Evolutionary conservation across 37 sponge, comb jelly and placozoan species (phyloP).

Genomic region (Halichondria panicea): DNA sequence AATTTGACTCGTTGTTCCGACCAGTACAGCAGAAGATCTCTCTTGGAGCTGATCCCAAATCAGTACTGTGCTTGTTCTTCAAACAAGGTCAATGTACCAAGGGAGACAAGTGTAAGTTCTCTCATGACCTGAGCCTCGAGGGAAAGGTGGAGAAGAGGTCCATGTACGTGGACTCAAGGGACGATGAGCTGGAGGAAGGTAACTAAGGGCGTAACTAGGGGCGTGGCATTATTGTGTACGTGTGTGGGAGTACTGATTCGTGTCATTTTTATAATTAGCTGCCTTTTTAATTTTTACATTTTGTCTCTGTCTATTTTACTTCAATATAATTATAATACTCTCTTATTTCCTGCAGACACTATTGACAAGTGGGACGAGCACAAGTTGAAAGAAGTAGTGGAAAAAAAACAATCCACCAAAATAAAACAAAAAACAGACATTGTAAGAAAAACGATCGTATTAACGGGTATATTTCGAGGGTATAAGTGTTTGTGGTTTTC

Average conservation of each 20-base stretch:
- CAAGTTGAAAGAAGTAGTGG: slow-evolving; percentile 89
- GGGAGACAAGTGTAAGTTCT: slow-evolving; percentile 99
- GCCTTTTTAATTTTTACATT: neutral
- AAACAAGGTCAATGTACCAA: slow-evolving; percentile 94
- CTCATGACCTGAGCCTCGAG: slow-evolving; percentile 94
- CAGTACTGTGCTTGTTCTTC: slow-evolving; percentile 95
- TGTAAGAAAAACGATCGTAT: too few species aligned
- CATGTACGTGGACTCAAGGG: slow-evolving; percentile 91
- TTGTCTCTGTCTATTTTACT: neutral
- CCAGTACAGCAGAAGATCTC: slow-evolving; percentile 73
- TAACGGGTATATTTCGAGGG: too few species aligned
- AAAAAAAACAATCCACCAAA: slow-evolving; percentile 87
- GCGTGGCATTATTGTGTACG: neutral
- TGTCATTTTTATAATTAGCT: neutral
- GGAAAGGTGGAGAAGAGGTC: slow-evolving; percentile 89
- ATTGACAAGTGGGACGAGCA: slow-evolving; percentile 98
- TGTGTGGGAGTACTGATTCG: neutral
- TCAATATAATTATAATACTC: neutral
- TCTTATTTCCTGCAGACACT: slow-evolving; percentile 56
- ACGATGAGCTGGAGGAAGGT: slow-evolving; percentile 62
- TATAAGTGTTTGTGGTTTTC: too few species aligned
- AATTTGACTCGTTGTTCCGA: slow-evolving; percentile 76
- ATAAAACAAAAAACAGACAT: slow-evolving; percentile 81
- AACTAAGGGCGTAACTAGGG: neutral
- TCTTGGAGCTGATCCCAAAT: slow-evolving; percentile 95